phyloP scores from a whole-genome alignment of 2,888 invertebrate species.

The Podabrus alpinus region DNA sequence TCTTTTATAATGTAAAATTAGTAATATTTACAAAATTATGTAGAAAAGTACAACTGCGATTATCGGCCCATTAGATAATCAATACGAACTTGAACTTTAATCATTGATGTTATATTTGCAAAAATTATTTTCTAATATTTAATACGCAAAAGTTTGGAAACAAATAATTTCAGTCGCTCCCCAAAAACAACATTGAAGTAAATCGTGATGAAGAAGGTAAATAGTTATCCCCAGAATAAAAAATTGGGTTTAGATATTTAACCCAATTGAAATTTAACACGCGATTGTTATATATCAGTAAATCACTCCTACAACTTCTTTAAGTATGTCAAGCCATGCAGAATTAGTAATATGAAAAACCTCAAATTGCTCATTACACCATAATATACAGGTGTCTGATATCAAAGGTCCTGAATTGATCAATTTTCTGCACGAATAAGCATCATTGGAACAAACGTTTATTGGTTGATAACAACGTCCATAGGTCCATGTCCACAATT shows the following conservation, averaged over 20 bases:
- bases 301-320: not conserved
- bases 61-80: not conserved
- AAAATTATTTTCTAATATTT: not conserved
- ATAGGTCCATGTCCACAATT: not conserved
- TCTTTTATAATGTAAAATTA: not conserved
- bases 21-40: not conserved
- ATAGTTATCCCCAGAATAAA: not conserved
- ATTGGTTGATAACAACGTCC: not conserved
- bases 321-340: not conserved
- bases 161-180: not conserved
- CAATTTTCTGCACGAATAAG: not conserved
- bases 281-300: slow-evolving; percentile 6
- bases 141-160: not conserved
- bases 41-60: not conserved
- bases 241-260: not conserved
- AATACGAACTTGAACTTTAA: not conserved
- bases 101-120: not conserved
- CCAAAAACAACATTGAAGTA: not conserved
- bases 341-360: not conserved
- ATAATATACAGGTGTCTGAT: not conserved
- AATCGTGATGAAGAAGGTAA: not conserved
- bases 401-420: not conserved
- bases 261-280: slow-evolving; percentile 2
- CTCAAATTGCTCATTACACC: not conserved
- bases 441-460: too few relatives aligned